Percentiles rank a stretch among this genome's conserved stretches.
Conservation (phyloP, 2,888 invertebrate genomes). For the Elegia similella region DNA sequence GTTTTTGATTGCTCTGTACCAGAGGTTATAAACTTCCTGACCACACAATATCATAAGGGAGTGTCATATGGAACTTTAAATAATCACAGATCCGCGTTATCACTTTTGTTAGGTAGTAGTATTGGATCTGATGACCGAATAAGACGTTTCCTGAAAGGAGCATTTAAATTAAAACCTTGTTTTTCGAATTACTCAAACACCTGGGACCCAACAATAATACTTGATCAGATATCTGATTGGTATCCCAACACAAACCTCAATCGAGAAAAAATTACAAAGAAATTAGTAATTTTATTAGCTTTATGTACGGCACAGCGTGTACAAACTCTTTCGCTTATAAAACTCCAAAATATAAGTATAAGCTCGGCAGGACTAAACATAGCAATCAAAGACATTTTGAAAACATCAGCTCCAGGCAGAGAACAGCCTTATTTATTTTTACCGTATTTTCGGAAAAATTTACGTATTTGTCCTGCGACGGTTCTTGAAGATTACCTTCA, state of each 20-base stretch:
- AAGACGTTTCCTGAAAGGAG: neutral
- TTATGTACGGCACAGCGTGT: constrained; percentile 12
- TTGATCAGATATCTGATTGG: constrained; percentile 10
- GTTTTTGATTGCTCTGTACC: neutral
- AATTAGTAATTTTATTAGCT: constrained; percentile 9
- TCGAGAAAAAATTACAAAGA: constrained; percentile 14
- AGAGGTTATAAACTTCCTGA: constrained; percentile 5
- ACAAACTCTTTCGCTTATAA: constrained; percentile 8
- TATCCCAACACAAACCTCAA: constrained; percentile 8
- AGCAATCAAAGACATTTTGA: constrained; percentile 4
- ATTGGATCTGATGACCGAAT: constrained; percentile 20
- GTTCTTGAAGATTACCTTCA: constrained; percentile 19
- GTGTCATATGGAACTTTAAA: constrained; percentile 19
- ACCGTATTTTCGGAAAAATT: constrained; percentile 5
- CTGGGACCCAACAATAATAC: constrained; percentile 18
- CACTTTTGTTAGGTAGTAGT: constrained; percentile 10
- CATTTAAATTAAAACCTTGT: constrained; percentile 7
- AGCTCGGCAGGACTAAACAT: neutral
- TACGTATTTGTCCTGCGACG: constrained; percentile 26
- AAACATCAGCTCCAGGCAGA: constrained; percentile 12
- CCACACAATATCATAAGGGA: constrained; percentile 17
- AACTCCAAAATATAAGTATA: neutral
- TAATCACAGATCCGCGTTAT: constrained; percentile 22
- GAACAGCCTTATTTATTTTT: constrained; percentile 11
- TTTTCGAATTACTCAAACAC: constrained; percentile 16